Base-by-base conservation (phyloP, 2,797 vertebrate species). In the Pseudochromis fuscus region DNA sequence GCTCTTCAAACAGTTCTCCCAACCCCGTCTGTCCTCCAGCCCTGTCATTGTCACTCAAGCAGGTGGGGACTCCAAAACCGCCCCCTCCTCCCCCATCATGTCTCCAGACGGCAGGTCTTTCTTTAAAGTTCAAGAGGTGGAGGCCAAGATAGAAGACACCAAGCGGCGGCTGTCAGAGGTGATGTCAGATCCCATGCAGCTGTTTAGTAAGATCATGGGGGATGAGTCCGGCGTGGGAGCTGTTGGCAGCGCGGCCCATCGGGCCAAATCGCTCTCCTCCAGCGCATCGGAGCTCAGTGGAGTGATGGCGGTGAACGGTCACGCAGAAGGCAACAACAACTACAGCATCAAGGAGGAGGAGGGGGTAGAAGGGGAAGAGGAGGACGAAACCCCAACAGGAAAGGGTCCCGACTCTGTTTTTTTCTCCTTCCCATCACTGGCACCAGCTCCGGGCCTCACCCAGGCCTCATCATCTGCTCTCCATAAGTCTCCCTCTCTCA, bases 291-390 rank as follows among this genome's bases (percentile, higher is more conserved):
- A 99, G 87, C 97, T 98, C 72, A 95, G 94, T 38, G 96, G 89
- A 52, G 91, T 94, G 80, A 90, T 93, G 24, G 92, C 94, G 31
- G 84, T 98, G 59, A 98, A 97, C 9, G 97, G 96, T 82, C 95
- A 97, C 75, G 89, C 95, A 70, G 97, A 96, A 86, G 94, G 94
- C 88, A 96, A 84, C 94, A 91, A 86, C 87, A 96, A 93, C 91
- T 98, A 98, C 85, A 97, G 97, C 93, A 98, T 98, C 91, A 98
- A 99, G 83, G 97, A 99, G 82, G 98, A 98, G 75, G 98, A 98
- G 70, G 92, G 92, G 3, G 94, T 79, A 5, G 93, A 94, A 0
- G 96, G 94, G 81, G 96, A 96, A n/a, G 92, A 90, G 5, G 90
- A 92, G 13, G 89, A 93, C 25, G 82, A 89, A 68, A 91, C 89